phyloP scores from a whole-genome alignment of 2,797 vertebrate species.

The Adelosebastes latens region DNA sequence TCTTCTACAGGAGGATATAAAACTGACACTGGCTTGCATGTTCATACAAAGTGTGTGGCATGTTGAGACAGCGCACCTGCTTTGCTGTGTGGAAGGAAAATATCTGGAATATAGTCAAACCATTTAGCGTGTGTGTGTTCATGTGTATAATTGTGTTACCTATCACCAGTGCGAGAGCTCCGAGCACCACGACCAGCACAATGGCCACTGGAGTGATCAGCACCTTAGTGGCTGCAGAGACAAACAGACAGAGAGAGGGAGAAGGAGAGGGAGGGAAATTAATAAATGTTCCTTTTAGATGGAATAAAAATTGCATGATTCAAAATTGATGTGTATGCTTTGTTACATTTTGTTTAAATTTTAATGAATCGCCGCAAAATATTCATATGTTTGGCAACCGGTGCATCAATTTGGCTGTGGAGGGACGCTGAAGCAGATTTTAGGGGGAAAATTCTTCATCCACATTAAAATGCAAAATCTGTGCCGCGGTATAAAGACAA shows the following conservation, averaged over 20 bases:
- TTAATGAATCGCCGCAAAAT: not conserved
- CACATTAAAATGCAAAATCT: constrained; percentile 21
- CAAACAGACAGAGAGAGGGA: not conserved
- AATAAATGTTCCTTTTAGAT: constrained; percentile 1
- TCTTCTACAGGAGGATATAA: not conserved
- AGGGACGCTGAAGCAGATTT: not conserved
- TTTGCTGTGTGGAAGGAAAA: constrained; percentile 7
- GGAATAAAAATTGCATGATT: not conserved
- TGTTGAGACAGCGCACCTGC: not conserved
- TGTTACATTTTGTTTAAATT: not conserved
- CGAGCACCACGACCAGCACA: constrained; percentile 92
- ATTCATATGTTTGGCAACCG: not conserved
- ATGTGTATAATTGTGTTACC: constrained; percentile 82
- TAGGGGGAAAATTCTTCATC: not conserved
- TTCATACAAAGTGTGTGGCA: not conserved
- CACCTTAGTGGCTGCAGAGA: constrained; percentile 90
- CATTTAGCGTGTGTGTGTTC: constrained; percentile 25
- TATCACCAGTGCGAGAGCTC: constrained; percentile 93
- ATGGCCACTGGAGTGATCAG: constrained; percentile 92
- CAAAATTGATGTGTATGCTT: not conserved
- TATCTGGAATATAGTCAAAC: not conserved
- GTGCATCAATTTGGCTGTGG: not conserved
- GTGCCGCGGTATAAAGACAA: not conserved
- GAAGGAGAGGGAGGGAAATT: not conserved
- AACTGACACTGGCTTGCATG: not conserved